phyloP scores from a whole-genome alignment of 64 coral and sea anemone genomes.

The Porites australiensis region DNA sequence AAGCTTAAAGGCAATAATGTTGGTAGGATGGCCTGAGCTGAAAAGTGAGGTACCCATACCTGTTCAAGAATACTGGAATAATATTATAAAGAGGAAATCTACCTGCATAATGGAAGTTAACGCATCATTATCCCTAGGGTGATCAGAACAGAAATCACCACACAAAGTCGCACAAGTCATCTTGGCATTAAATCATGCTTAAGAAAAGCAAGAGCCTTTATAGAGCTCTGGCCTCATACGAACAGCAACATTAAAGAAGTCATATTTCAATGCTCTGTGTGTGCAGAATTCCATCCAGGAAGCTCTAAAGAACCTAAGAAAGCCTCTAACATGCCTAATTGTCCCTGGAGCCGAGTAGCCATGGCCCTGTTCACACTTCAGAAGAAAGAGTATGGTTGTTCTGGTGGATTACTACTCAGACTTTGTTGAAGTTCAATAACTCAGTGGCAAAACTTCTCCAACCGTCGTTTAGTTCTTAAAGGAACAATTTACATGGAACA shows the following conservation, averaged over 20 bases:
- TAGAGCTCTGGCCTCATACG: constrained; percentile 59
- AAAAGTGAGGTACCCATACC: constrained; percentile 54
- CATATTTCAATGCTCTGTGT: constrained; percentile 44
- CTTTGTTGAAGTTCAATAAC: constrained; percentile 24
- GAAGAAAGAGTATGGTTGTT: neutral
- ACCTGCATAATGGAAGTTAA: constrained; percentile 63
- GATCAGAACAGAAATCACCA: constrained; percentile 52
- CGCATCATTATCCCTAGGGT: constrained; percentile 62
- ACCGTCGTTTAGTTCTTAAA: too few species aligned
- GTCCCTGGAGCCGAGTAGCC: neutral
- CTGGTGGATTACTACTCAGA: constrained; percentile 26
- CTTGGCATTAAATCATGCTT: constrained; percentile 53
- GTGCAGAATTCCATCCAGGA: constrained; percentile 1
- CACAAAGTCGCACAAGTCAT: constrained; percentile 65
- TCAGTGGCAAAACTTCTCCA: neutral
- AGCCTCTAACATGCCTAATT: neutral
- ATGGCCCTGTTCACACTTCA: neutral
- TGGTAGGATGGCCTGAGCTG: constrained; percentile 54
- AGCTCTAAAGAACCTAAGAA: neutral
- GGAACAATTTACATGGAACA: too few species aligned
- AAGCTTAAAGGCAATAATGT: constrained; percentile 14
- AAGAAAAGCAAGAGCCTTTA: constrained; percentile 21
- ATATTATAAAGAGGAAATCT: constrained; percentile 35
- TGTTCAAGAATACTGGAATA: constrained; percentile 68
- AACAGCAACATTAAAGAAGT: constrained; percentile 31